Base-by-base conservation (phyloP, 2,797 vertebrate genomes). In the Limosa lapponica region DNA sequence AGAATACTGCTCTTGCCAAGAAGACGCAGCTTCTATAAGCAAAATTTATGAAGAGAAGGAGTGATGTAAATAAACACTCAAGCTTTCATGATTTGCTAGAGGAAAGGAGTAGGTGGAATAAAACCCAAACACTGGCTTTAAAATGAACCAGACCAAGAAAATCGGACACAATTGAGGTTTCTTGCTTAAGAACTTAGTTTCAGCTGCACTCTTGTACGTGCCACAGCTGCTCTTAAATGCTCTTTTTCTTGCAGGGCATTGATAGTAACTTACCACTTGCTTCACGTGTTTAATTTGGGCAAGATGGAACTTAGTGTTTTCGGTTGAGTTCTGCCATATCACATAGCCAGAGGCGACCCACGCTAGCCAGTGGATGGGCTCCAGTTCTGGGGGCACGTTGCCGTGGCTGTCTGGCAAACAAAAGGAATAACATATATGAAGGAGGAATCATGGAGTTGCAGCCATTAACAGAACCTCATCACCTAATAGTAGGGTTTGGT, bases 261-360 rank as follows among this genome's bases (percentile, higher is more conserved):
- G 89, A 12, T 66, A 70, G 19, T 9, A 43, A 96, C 99, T 96
- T 96, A 99, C 99, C 99, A 98, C 98, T 97, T 99, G 99, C 27
- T 98, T 99, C 96, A 99, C 94, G 8, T 94, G 98, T 95, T 98
- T 98, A 64, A 99, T 97, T 91, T 99, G 98, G 88, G 97, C 98
- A 96, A 99, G 87, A 71, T 98, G 98, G 96, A 98, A 98, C 72
- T 98, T 97, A 0, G 99, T 99, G 72, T 98, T 96, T 95, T 99
- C 99, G 7, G 97, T 99, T 16, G 99, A 99, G 87, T 99, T 98
- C 10, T 98, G 98, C 98, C 99, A 98, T 98, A 98, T 98, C 89
- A 99, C 48, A 4, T 98, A 98, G 95, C 99, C 99, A 75, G 98
- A 97, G 69, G 98, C 99, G 11, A 96, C 98, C 14, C 67, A 89